Evolutionary conservation across 2,888 invertebrate species (phyloP).

Genomic region (Orchesella flavescens): DNA sequence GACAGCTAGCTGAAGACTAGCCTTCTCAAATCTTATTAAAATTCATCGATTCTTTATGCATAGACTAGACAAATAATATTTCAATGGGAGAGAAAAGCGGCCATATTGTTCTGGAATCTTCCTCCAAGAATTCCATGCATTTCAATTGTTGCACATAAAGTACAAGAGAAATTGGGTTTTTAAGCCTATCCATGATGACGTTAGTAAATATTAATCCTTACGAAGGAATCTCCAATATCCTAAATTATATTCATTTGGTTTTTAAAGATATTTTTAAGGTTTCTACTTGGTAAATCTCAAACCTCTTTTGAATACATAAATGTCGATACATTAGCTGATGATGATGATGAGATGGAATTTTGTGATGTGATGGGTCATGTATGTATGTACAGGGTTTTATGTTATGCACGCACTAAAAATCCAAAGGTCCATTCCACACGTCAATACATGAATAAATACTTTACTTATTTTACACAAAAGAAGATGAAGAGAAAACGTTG

Average conservation of each 20-base stretch:
- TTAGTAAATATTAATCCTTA: slow-evolving; percentile 2
- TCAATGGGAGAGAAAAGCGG: no score
- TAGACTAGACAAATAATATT: no score
- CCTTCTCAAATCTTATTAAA: no score
- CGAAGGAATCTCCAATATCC: background rate
- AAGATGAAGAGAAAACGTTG: background rate
- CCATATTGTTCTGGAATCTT: background rate
- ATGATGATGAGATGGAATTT: slow-evolving; percentile 5
- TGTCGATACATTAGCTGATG: background rate
- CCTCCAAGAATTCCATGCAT: no score
- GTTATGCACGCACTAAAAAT: background rate
- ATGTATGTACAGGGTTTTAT: background rate
- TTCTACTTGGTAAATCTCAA: slow-evolving; percentile 18
- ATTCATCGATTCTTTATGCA: no score
- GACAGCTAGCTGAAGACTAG: no score
- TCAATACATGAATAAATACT: background rate
- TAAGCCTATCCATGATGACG: background rate
- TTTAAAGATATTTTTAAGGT: slow-evolving; percentile 14
- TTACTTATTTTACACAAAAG: background rate
- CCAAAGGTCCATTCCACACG: slow-evolving; percentile 1
- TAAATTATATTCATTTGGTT: background rate
- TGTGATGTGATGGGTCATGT: slow-evolving; percentile 13
- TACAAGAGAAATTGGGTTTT: background rate
- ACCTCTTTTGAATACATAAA: no score
- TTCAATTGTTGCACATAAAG: slow-evolving; percentile 1